phyloP scores from a whole-genome alignment of 2,113 vertebrate species.

The Oreotrochilus melanogaster region DNA sequence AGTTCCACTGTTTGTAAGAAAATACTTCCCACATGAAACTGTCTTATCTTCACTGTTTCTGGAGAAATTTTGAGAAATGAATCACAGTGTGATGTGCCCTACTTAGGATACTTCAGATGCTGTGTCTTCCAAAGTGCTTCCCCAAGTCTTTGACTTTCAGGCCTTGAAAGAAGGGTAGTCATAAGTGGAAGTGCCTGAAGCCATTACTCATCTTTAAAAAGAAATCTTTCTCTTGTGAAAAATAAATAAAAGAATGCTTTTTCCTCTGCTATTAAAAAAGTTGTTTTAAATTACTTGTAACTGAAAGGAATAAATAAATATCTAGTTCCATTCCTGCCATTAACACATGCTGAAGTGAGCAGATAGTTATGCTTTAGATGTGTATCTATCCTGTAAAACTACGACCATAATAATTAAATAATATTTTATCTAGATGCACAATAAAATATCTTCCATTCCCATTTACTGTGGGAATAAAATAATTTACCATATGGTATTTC shows the following conservation, averaged over 20 bases:
- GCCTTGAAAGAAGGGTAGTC: neutral
- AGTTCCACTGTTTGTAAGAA: neutral
- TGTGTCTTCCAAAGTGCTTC: neutral
- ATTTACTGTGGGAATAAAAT: neutral
- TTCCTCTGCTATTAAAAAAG: neutral
- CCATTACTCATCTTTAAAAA: neutral
- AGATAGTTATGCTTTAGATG: neutral
- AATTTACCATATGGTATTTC: neutral
- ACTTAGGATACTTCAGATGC: neutral
- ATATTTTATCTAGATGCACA: neutral
- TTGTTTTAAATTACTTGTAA: neutral
- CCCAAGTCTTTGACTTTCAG: neutral
- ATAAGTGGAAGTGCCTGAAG: neutral
- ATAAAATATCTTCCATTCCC: neutral
- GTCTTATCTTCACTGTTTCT: constrained; percentile 12
- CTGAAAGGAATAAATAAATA: neutral
- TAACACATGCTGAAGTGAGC: neutral
- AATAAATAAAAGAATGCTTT: neutral
- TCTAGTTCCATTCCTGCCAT: neutral
- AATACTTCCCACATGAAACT: constrained; percentile 24
- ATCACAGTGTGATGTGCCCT: neutral
- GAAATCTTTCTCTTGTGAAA: neutral
- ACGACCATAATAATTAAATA: neutral
- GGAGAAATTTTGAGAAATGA: constrained; percentile 15
- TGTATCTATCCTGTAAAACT: neutral